A percentile compares a stretch with the other conserved stretches of the same genome.
Conservation (phyloP, 2,113 vertebrate species). For the Phaetusa simplex region DNA sequence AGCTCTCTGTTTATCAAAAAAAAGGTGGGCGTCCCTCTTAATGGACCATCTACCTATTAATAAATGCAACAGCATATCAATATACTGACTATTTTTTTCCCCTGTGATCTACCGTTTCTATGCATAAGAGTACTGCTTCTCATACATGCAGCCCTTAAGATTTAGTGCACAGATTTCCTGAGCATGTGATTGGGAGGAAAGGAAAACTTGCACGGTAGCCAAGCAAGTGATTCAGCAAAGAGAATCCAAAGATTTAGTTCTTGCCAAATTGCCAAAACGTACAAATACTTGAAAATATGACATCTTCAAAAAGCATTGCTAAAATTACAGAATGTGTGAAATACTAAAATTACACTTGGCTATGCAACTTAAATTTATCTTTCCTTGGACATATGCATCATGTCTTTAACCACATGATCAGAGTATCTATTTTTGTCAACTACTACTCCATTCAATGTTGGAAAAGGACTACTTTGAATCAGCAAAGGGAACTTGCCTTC, state of each 20-base stretch:
- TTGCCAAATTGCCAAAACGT: not conserved
- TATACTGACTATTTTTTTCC: not conserved
- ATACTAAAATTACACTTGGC: constrained; percentile 1
- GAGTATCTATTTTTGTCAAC: not conserved
- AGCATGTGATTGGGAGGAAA: not conserved
- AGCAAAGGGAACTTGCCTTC: not conserved
- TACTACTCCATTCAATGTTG: not conserved
- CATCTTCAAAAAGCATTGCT: not conserved
- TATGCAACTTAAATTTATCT: not conserved
- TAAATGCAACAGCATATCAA: not conserved
- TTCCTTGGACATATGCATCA: not conserved
- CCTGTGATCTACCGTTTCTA: not conserved
- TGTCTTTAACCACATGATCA: not conserved
- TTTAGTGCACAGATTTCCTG: not conserved
- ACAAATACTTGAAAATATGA: constrained; percentile 5
- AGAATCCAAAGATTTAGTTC: not conserved
- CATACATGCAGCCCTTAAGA: not conserved
- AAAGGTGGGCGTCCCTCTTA: not conserved
- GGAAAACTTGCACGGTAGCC: not conserved
- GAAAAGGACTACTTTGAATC: not conserved
- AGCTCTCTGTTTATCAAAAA: not conserved
- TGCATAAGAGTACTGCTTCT: not conserved
- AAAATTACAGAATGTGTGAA: constrained; percentile 5
- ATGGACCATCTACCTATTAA: not conserved
- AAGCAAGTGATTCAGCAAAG: constrained; percentile 35